phyloP scores from a whole-genome alignment of 2,888 invertebrate genomes.

The Keiferia lycopersicella region DNA sequence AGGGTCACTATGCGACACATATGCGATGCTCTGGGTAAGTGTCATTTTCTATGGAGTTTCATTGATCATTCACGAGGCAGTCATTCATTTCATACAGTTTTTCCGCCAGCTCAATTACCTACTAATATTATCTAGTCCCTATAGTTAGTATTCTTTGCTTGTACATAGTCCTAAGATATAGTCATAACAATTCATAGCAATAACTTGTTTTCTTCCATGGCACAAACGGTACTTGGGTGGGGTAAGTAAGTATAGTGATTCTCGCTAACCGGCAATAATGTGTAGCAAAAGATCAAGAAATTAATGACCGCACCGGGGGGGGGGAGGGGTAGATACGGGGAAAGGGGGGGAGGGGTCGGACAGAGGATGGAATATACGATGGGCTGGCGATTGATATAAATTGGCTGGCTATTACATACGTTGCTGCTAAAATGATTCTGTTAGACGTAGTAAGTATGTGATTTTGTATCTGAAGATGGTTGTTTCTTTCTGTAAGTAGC shows the following conservation, averaged over 20 bases:
- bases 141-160: no score
- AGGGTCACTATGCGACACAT: no score
- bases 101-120: no score
- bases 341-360: neutral
- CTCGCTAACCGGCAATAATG: constrained; percentile 24
- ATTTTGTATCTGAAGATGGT: neutral
- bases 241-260: neutral
- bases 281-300: constrained; percentile 25
- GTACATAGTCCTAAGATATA: no score
- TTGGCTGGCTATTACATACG: neutral
- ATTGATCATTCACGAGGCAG: no score
- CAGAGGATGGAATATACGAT: neutral
- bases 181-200: no score
- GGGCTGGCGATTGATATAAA: constrained; percentile 10
- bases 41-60: no score
- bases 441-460: neutral
- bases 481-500: neutral
- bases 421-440: neutral
- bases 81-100: no score
- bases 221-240: neutral
- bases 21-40: no score
- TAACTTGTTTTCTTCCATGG: neutral
- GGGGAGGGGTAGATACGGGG: neutral
- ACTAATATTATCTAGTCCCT: no score
- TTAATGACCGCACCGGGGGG: constrained; percentile 18